Percentiles rank a stretch among this genome's conserved stretches.
Evolutionary conservation across 2,797 vertebrate genomes (phyloP).

Genomic region (Cirrhinus molitorella): DNA sequence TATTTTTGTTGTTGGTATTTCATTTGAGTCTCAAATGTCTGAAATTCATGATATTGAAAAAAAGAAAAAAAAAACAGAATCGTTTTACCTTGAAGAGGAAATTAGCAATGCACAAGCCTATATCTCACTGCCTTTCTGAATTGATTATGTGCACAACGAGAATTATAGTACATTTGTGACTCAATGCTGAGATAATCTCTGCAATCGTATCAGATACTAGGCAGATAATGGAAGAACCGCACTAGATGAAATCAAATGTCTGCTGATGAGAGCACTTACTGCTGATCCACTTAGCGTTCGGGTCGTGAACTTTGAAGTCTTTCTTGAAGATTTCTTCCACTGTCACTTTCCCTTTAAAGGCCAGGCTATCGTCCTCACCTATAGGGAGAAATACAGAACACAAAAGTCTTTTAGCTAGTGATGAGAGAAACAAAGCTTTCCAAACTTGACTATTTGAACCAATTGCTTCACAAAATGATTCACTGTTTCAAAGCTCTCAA

Average conservation of each 20-base stretch:
- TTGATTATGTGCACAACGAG: constrained; percentile 36
- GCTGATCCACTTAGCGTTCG: constrained; percentile 94
- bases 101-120: constrained; percentile 1
- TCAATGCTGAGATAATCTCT: constrained; percentile 3
- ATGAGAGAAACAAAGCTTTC: not conserved
- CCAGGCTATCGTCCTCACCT: constrained; percentile 95
- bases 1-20: not conserved
- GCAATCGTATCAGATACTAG: constrained; percentile 8
- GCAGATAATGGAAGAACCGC: constrained; percentile 6
- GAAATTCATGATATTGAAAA: not conserved
- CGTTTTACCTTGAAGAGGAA: not conserved
- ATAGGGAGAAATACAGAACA: constrained; percentile 32
- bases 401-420: not conserved
- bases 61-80: not conserved
- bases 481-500: not conserved
- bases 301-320: constrained; percentile 91
- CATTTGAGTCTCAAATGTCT: not conserved
- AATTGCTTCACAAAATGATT: not conserved
- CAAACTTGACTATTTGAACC: not conserved
- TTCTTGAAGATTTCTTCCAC: constrained; percentile 90
- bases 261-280: constrained; percentile 79
- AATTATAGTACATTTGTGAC: constrained; percentile 17
- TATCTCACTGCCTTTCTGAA: constrained; percentile 5
- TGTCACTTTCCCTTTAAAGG: constrained; percentile 91
- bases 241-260: constrained; percentile 4